Conservation (phyloP, 2,797 vertebrate species). For the Lagodon rhomboides region DNA sequence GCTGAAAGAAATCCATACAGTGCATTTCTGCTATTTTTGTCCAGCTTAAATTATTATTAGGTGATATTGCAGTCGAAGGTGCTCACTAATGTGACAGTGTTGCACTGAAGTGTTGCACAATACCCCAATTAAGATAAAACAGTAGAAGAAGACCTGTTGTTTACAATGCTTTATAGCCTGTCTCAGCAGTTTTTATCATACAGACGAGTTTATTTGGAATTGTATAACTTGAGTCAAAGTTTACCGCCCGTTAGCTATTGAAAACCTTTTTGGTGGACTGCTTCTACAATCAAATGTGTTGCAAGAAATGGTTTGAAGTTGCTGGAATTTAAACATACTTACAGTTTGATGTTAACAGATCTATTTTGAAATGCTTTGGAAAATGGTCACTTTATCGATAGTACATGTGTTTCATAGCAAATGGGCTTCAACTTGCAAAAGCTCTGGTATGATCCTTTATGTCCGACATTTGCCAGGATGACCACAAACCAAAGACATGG, state of each 20-base stretch:
- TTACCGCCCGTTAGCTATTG: background rate
- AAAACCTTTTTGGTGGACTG: background rate
- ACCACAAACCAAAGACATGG: conserved; percentile 76
- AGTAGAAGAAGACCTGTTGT: background rate
- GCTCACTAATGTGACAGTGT: background rate
- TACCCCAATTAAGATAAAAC: background rate
- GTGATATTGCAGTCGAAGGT: background rate
- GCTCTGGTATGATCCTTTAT: conserved; percentile 11
- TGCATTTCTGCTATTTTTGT: too few species aligned
- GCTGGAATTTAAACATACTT: background rate
- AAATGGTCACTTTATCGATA: conserved; percentile 30
- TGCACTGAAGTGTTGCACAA: background rate
- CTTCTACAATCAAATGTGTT: background rate
- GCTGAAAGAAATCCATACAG: too few species aligned
- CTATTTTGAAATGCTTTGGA: conserved; percentile 33
- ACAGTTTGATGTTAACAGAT: too few species aligned
- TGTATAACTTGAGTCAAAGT: background rate
- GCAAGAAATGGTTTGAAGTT: background rate
- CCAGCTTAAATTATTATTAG: background rate
- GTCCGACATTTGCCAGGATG: conserved; percentile 39
- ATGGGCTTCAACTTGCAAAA: conserved; percentile 44
- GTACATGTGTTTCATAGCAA: conserved; percentile 3
- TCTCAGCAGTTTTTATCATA: background rate
- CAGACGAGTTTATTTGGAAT: background rate
- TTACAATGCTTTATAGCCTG: background rate